Conservation (phyloP, 2,113 vertebrate species). For the Dascyllus trimaculatus region DNA sequence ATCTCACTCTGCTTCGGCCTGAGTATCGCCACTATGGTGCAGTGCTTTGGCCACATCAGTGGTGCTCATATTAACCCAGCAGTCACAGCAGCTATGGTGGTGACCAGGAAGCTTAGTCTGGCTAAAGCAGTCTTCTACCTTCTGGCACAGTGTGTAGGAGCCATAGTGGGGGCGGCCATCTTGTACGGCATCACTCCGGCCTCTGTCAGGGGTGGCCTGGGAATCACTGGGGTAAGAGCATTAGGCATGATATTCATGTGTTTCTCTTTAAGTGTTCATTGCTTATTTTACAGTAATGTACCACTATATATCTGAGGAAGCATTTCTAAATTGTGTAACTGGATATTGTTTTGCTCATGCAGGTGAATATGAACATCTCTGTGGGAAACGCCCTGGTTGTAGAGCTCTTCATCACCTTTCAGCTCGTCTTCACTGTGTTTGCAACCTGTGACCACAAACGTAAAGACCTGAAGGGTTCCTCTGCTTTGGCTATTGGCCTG, state of each 20-base stretch:
- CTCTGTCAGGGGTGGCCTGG: constrained; percentile 86
- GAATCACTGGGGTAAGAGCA: constrained; percentile 88
- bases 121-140: constrained; percentile 92
- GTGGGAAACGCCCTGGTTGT: constrained; percentile 91
- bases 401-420: constrained; percentile 93
- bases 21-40: constrained; percentile 92
- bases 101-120: constrained; percentile 90
- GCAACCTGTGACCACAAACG: constrained; percentile 93
- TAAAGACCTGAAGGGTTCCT: constrained; percentile 90
- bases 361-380: constrained; percentile 88
- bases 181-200: constrained; percentile 90
- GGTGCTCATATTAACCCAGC: constrained; percentile 94
- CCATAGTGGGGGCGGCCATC: constrained; percentile 88
- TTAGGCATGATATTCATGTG: too few relatives aligned
- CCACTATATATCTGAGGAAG: too few relatives aligned
- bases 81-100: constrained; percentile 91
- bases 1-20: constrained; percentile 94
- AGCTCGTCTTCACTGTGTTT: constrained; percentile 94
- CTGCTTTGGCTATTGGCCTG: constrained; percentile 91
- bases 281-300: background rate
- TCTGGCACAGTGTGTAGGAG: constrained; percentile 90
- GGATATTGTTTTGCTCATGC: constrained; percentile 48
- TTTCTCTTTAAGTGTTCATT: background rate
- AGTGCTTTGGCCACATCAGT: constrained; percentile 93
- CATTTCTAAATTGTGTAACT: background rate